phyloP scores from a whole-genome alignment of 53 echinoderm and acorn worm genomes.

The Paracentrotus lividus region DNA sequence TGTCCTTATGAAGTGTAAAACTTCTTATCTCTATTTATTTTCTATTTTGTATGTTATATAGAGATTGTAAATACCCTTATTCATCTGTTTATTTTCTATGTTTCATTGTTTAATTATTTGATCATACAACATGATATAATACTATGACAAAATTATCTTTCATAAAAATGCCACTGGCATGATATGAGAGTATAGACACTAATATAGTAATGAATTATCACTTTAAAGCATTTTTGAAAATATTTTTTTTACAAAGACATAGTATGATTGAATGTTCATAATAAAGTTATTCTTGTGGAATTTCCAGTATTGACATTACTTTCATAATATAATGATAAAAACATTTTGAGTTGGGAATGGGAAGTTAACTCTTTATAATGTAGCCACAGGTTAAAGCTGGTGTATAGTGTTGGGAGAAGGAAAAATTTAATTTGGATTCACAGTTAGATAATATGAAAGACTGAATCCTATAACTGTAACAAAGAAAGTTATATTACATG shows the following conservation, averaged over 20 bases:
- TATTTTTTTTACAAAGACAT: neutral
- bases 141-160: neutral
- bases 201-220: neutral
- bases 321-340: neutral
- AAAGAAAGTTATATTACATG: no score
- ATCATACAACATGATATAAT: neutral
- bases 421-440: no score
- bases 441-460: no score
- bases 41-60: slow-evolving; percentile 49
- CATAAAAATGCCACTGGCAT: neutral
- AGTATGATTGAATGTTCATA: neutral
- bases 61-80: slow-evolving; percentile 36
- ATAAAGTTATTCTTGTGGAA: neutral
- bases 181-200: neutral
- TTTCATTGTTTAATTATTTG: neutral
- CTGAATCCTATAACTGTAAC: no score
- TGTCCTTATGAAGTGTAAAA: neutral
- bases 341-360: neutral
- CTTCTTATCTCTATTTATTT: slow-evolving; percentile 45
- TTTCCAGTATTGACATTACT: neutral
- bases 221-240: neutral
- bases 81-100: slow-evolving; percentile 8
- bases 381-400: neutral
- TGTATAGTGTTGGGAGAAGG: no score
- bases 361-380: neutral